Conservation (phyloP, 2,113 vertebrate species). For the Nibea albiflora region DNA sequence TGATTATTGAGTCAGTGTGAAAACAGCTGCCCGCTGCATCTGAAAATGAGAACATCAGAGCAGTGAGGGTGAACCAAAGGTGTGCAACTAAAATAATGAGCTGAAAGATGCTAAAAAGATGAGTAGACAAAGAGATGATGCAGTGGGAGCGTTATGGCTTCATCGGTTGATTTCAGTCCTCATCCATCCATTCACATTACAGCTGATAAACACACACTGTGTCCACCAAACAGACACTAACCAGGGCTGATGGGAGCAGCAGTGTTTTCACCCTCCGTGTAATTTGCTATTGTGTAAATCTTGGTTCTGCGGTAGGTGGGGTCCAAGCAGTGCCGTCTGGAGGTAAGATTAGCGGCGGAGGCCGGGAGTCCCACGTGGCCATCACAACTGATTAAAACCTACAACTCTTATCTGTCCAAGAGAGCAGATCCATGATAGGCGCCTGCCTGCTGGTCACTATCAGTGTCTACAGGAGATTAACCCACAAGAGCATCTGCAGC, state of each 20-base stretch:
- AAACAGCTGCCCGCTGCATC: background rate
- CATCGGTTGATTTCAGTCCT: background rate
- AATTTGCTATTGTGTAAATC: constrained; percentile 61
- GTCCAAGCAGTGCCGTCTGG: constrained; percentile 31
- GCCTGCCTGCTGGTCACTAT: constrained; percentile 39
- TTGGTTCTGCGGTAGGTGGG: constrained; percentile 33
- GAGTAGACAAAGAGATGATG: background rate
- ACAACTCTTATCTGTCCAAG: constrained; percentile 53
- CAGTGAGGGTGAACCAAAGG: background rate
- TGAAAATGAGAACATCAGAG: background rate
- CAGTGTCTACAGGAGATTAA: constrained; percentile 45
- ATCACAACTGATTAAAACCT: constrained; percentile 66
- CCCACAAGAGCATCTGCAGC: constrained; percentile 32
- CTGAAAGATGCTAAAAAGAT: background rate
- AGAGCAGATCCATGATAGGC: constrained; percentile 43
- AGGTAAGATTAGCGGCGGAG: constrained; percentile 46
- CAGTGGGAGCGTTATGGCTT: background rate
- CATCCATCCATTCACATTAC: background rate
- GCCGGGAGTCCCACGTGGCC: constrained; percentile 29
- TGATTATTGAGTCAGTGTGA: background rate
- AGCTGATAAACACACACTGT: constrained; percentile 11
- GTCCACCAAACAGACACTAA: constrained; percentile 35
- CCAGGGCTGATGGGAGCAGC: constrained; percentile 27
- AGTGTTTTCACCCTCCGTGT: constrained; percentile 26
- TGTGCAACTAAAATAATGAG: background rate